Percentiles rank a stretch among this genome's conserved stretches.
These are phyloP conservation scores for Andrena minutula DNA, from an alignment of 2,888 invertebrate species.

Conservation along the genomic window DNA sequence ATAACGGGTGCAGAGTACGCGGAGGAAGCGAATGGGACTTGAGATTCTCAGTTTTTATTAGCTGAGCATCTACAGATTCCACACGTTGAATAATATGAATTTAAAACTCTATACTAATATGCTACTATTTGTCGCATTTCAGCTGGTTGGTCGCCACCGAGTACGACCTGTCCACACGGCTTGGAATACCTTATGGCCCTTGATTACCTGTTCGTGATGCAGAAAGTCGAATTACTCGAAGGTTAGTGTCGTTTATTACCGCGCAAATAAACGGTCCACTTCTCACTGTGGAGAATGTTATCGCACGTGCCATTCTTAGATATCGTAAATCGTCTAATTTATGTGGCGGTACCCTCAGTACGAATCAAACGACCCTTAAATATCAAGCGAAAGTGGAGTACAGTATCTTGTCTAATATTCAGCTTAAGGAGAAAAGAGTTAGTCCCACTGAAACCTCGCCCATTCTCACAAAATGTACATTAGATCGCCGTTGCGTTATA, in stretches of 20 bases:
- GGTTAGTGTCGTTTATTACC: conserved; percentile 80
- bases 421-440: too few relatives aligned
- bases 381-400: neutral
- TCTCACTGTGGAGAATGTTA: neutral
- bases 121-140: conserved; percentile 45
- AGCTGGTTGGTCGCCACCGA: conserved; percentile 92
- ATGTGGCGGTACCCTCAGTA: neutral
- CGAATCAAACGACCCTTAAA: neutral
- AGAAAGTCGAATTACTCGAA: conserved; percentile 92
- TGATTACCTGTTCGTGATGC: conserved; percentile 93
- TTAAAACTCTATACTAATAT: neutral
- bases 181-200: conserved; percentile 96
- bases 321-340: neutral
- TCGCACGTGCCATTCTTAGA: neutral
- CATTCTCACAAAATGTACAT: too few relatives aligned
- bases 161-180: conserved; percentile 92
- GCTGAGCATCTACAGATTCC: too few relatives aligned
- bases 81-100: neutral
- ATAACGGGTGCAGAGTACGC: too few relatives aligned
- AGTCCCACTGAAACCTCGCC: too few relatives aligned
- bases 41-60: too few relatives aligned
- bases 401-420: neutral
- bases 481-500: neutral
- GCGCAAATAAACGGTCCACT: neutral
- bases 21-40: too few relatives aligned